A percentile compares a stretch with the other conserved stretches of the same genome.
phyloP scores from a whole-genome alignment of 1,140 invertebrate species.

The Sweltsa coloradensis region DNA sequence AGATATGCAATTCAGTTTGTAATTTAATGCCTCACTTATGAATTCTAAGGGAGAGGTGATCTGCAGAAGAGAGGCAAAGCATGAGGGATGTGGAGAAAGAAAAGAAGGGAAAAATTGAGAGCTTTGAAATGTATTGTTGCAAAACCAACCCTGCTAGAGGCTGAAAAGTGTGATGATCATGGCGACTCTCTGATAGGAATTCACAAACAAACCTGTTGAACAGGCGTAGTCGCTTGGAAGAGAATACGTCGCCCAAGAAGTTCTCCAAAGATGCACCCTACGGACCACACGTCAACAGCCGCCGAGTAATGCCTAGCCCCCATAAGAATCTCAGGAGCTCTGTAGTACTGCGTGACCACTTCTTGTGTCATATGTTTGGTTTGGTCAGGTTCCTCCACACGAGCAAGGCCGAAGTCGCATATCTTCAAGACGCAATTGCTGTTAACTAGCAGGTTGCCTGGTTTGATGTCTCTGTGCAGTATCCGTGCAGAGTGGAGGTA shows the following conservation, averaged over 20 bases:
- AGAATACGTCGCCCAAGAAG: conserved; percentile 87
- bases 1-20: too few relatives aligned
- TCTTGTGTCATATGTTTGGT: conserved; percentile 97
- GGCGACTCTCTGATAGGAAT: too few relatives aligned
- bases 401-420: conserved; percentile 93
- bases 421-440: conserved; percentile 98
- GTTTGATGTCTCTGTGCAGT: conserved; percentile 97
- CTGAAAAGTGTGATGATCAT: too few relatives aligned
- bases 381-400: conserved; percentile 87
- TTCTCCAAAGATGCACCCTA: conserved; percentile 99
- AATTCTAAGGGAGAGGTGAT: too few relatives aligned
- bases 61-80: too few relatives aligned
- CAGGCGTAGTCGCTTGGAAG: conserved; percentile 91
- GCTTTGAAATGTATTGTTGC: too few relatives aligned
- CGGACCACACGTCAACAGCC: conserved; percentile 96
- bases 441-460: conserved; percentile 97
- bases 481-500: conserved; percentile 97
- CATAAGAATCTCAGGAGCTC: conserved; percentile 96
- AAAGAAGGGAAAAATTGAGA: too few relatives aligned
- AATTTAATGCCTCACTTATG: too few relatives aligned
- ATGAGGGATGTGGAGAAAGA: too few relatives aligned
- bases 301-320: conserved; percentile 95
- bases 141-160: too few relatives aligned
- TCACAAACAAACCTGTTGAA: conserved; percentile 70
- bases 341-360: conserved; percentile 97